Conservation (phyloP, 2,113 vertebrate genomes). For the Alexandromys fortis region DNA sequence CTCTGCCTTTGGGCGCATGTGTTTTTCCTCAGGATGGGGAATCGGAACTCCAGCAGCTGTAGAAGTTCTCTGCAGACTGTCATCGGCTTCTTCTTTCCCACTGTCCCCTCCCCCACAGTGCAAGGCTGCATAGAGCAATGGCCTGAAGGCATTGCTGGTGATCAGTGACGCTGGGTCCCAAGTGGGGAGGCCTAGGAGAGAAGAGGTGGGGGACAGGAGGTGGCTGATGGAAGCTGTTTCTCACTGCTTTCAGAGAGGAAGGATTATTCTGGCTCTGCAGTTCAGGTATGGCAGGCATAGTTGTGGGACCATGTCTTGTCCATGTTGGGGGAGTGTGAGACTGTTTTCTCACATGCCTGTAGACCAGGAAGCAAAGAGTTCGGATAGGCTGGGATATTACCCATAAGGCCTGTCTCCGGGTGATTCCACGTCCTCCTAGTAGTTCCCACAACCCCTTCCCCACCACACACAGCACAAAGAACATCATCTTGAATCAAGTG, state of each 20-base stretch:
- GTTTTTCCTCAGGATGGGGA: not conserved
- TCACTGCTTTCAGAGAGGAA: not conserved
- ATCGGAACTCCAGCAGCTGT: not conserved
- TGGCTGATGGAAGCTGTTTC: not conserved
- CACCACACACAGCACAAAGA: no score
- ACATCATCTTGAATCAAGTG: not conserved
- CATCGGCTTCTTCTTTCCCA: not conserved
- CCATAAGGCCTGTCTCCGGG: no score
- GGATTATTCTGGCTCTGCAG: not conserved
- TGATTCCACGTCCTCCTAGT: not conserved
- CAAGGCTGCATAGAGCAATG: not conserved
- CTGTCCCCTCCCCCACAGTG: not conserved
- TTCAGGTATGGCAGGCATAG: not conserved
- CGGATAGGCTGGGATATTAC: not conserved
- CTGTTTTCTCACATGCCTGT: not conserved
- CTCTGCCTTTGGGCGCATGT: not conserved
- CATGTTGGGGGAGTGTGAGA: not conserved
- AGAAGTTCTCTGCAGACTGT: not conserved
- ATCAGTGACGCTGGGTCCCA: fast-evolving
- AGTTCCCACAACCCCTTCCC: not conserved
- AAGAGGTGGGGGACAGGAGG: not conserved
- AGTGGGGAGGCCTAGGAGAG: not conserved
- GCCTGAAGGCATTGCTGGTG: not conserved
- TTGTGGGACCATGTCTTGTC: not conserved
- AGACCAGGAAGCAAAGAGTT: not conserved